A percentile compares a stretch with the other conserved stretches of the same genome.
These are phyloP conservation scores for Amblyopsis hoosieri DNA, from an alignment of 2,797 vertebrate genomes.

Conservation along the genomic window DNA sequence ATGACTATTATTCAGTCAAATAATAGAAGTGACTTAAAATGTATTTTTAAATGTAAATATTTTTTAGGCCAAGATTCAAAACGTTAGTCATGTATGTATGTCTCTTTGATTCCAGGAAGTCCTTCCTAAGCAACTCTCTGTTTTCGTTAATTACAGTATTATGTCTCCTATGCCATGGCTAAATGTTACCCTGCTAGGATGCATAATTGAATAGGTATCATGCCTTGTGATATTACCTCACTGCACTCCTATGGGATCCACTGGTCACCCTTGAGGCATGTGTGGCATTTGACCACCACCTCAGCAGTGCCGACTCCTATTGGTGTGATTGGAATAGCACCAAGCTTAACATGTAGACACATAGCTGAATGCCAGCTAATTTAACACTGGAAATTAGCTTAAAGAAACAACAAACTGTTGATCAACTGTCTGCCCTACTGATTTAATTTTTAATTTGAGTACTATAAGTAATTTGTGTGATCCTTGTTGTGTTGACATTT, in stretches of 20 bases:
- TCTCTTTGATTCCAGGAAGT: slow-evolving; percentile 15
- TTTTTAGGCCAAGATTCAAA: neutral
- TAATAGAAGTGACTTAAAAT: neutral
- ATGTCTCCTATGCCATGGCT: neutral
- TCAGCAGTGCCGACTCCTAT: slow-evolving; percentile 8
- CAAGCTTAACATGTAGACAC: neutral
- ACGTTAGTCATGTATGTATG: too few species aligned
- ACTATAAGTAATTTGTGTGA: neutral
- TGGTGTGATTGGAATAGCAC: slow-evolving; percentile 19
- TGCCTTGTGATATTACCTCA: slow-evolving; percentile 9
- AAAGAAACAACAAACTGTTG: slow-evolving; percentile 5
- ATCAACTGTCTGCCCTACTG: slow-evolving; percentile 18
- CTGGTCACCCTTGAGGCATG: slow-evolving; percentile 11
- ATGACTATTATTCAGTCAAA: neutral
- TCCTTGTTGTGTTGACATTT: too few species aligned
- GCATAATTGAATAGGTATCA: slow-evolving; percentile 16
- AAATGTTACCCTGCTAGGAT: neutral
- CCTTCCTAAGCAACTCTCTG: neutral
- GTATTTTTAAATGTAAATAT: too few species aligned
- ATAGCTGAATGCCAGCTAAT: slow-evolving; percentile 3
- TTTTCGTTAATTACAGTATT: neutral
- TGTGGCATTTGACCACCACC: slow-evolving; percentile 9
- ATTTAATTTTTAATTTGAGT: neutral
- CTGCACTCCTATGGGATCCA: slow-evolving; percentile 19
- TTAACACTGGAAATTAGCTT: slow-evolving; percentile 12